Conservation (phyloP, 2,113 vertebrate genomes). For the Phylloscopus whistleri region DNA sequence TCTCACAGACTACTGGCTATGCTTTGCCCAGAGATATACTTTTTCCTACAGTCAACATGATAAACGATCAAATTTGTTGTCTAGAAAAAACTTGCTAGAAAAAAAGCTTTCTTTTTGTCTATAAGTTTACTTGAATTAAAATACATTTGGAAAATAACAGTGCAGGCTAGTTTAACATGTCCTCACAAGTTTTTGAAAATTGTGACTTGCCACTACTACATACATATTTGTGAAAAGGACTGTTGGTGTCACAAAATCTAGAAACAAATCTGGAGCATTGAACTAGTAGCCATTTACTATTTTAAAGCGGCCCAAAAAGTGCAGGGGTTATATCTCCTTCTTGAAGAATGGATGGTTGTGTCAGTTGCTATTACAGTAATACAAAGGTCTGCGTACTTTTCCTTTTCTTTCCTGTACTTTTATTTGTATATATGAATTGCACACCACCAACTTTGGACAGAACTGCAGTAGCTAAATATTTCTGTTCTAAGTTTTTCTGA, state of each 20-base stretch:
- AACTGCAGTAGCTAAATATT: background rate
- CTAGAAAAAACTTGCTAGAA: background rate
- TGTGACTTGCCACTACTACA: accelerated
- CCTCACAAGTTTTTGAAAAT: background rate
- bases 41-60: background rate
- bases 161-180: background rate
- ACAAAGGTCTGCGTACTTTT: background rate
- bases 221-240: background rate
- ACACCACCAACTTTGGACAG: background rate
- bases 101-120: background rate
- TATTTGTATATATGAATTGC: background rate
- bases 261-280: background rate
- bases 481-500: background rate
- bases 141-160: background rate
- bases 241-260: background rate
- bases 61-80: accelerated
- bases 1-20: background rate
- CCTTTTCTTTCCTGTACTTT: background rate
- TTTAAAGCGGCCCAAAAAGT: background rate
- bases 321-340: background rate
- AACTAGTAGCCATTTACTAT: background rate
- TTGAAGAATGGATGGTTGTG: background rate
- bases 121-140: background rate
- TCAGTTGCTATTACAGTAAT: background rate
- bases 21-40: background rate